A percentile compares a stretch with the other conserved stretches of the same genome.
Conservation (phyloP, 2,888 invertebrate species). For the Drosophila neoperkinsi region DNA sequence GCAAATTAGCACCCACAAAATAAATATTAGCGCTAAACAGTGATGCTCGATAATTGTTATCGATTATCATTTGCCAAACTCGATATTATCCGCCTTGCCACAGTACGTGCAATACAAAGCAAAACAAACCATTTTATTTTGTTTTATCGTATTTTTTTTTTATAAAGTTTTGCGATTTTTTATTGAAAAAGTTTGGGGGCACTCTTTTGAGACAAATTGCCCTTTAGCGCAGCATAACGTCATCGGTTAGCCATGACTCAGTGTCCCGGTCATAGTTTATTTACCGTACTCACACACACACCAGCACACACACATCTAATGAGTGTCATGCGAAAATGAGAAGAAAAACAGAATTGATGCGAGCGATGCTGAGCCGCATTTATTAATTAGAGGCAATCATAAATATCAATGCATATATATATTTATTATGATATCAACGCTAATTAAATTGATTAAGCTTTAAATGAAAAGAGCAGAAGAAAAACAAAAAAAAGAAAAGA, state of each 20-base stretch:
- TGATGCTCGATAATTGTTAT: constrained; percentile 22
- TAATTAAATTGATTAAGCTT: constrained; percentile 64
- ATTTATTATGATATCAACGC: constrained; percentile 14
- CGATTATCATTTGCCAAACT: constrained; percentile 29
- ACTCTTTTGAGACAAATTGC: constrained; percentile 72
- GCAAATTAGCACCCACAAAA: constrained; percentile 16
- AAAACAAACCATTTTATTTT: neutral
- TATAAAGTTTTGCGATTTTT: constrained; percentile 59
- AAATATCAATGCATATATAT: constrained; percentile 9
- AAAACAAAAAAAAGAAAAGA: neutral
- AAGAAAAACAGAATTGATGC: constrained; percentile 52
- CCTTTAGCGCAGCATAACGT: constrained; percentile 74
- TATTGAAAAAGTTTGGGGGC: constrained; percentile 69
- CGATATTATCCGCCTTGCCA: constrained; percentile 35
- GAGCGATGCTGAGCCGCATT: constrained; percentile 48
- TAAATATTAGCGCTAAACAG: constrained; percentile 19
- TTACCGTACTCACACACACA: constrained; percentile 57
- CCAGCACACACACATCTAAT: constrained; percentile 5
- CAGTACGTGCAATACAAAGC: neutral
- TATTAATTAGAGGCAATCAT: constrained; percentile 51
- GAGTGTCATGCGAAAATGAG: constrained; percentile 30
- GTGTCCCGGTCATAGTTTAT: constrained; percentile 62
- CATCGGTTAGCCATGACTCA: constrained; percentile 74
- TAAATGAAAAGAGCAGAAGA: constrained; percentile 28
- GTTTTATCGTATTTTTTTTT: constrained; percentile 24